Evolutionary conservation across 2,797 vertebrate species (phyloP).

Genomic region (Xenopus petersii): DNA sequence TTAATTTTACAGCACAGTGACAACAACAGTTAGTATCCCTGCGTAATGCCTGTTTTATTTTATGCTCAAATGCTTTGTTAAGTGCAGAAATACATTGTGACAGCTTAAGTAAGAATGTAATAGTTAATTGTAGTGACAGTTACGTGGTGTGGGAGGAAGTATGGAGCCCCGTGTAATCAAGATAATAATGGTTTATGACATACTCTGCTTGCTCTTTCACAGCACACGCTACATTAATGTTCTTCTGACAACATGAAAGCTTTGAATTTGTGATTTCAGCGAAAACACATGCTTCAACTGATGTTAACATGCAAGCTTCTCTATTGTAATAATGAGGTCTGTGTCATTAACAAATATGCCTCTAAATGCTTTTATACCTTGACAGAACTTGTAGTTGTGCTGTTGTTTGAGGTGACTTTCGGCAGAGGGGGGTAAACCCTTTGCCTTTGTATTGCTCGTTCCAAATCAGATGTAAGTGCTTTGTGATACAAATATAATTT

Average conservation of each 20-base stretch:
- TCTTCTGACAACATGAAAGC: neutral
- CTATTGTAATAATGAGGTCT: neutral
- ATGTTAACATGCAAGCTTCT: neutral
- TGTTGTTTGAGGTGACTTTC: neutral
- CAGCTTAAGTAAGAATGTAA: constrained; percentile 11
- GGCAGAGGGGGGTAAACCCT: too few species aligned
- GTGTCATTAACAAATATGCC: neutral
- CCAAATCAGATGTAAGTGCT: too few species aligned
- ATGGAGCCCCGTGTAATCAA: constrained; percentile 6
- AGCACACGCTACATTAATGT: constrained; percentile 6
- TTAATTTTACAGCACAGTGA: neutral
- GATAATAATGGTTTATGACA: constrained; percentile 24
- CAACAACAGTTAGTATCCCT: neutral
- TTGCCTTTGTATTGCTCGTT: too few species aligned
- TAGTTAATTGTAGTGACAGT: constrained; percentile 33
- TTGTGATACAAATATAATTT: too few species aligned
- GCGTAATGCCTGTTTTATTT: neutral
- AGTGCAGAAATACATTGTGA: constrained; percentile 13
- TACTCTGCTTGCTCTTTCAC: constrained; percentile 13
- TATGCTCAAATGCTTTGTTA: constrained; percentile 13
- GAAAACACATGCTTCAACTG: neutral
- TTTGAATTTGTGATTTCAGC: neutral
- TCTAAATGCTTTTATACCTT: neutral
- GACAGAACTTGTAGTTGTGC: neutral
- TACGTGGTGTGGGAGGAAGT: constrained; percentile 22